These are phyloP conservation scores for Phengaris alcon DNA, from an alignment of 2,888 invertebrate genomes.

Conservation along the genomic window DNA sequence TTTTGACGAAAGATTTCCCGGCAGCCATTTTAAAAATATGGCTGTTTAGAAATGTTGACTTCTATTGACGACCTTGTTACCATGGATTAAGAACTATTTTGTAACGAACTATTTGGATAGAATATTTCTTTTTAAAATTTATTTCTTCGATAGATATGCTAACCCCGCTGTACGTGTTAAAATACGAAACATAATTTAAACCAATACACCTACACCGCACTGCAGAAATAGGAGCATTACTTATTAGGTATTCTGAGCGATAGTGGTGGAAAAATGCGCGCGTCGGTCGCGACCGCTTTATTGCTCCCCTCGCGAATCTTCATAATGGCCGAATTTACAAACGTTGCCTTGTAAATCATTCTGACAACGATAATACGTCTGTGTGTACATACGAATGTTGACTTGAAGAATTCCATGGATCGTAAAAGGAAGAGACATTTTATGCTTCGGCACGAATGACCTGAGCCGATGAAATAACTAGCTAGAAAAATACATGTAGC, in stretches of 20 bases:
- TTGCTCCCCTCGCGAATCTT: conserved; percentile 36
- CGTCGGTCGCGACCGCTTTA: conserved; percentile 36
- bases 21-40: no score
- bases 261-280: conserved; percentile 38
- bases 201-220: conserved; percentile 20
- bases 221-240: conserved; percentile 40
- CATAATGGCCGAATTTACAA: conserved; percentile 17
- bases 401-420: background rate
- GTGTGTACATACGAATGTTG: background rate
- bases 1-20: no score
- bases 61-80: no score
- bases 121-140: no score
- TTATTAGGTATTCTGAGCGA: conserved; percentile 45
- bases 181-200: background rate
- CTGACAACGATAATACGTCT: conserved; percentile 2
- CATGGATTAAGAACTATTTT: no score
- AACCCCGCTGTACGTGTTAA: no score
- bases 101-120: no score
- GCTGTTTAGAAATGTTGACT: no score
- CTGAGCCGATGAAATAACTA: no score
- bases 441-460: background rate
- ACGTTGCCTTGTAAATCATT: conserved; percentile 10
- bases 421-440: background rate
- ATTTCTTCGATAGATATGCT: no score
- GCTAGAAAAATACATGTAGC: no score